phyloP scores from a whole-genome alignment of 2,113 vertebrate genomes.

The Todiramphus saurophagus region DNA sequence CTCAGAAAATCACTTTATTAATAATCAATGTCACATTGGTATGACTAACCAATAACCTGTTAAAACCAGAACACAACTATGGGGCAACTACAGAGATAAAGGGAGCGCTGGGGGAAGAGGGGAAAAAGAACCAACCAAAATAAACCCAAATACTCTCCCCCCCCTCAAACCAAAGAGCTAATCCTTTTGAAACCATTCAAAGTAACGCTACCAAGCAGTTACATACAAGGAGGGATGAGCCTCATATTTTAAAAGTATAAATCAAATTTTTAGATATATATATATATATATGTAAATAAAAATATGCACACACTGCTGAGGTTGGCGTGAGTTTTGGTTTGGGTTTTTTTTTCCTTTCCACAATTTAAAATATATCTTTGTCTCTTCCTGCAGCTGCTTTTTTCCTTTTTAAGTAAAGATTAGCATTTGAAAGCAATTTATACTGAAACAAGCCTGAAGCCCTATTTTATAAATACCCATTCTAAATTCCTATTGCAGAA shows the following conservation, averaged over 20 bases:
- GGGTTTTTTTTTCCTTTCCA: not conserved
- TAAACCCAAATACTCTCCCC: not conserved
- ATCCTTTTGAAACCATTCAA: not conserved
- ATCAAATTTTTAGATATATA: not conserved
- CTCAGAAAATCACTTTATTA: not conserved
- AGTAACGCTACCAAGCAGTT: not conserved
- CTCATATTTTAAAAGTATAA: not conserved
- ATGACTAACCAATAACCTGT: not conserved
- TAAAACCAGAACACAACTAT: not conserved
- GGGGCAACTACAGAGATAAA: not conserved
- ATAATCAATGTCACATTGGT: not conserved
- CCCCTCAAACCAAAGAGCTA: not conserved
- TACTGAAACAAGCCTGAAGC: not conserved
- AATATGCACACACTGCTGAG: not conserved
- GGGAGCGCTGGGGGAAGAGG: not conserved
- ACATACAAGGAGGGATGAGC: not conserved
- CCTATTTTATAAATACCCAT: not conserved
- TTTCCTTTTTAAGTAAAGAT: not conserved
- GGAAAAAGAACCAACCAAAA: not conserved
- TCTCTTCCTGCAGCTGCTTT: not conserved
- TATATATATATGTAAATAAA: too few relatives aligned
- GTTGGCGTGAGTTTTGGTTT: not conserved
- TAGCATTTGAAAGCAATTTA: not conserved
- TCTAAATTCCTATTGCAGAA: not conserved
- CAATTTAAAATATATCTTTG: not conserved